Evolutionary conservation across 2,888 invertebrate genomes (phyloP).

Genomic region (Drepana falcataria): DNA sequence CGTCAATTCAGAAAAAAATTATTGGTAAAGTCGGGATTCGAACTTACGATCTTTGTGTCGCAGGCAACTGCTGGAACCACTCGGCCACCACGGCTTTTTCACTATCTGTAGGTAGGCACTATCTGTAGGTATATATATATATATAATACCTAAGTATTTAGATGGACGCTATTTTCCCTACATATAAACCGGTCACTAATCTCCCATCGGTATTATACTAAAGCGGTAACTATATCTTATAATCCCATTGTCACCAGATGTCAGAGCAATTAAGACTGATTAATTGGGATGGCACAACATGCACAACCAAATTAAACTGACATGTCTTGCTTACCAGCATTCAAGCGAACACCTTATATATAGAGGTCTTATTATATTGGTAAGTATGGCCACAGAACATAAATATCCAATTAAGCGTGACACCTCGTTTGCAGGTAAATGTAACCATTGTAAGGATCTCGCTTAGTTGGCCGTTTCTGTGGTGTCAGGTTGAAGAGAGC

Average conservation of each 20-base stretch:
- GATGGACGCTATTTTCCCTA: too few species aligned
- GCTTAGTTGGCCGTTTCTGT: slow-evolving; percentile 2
- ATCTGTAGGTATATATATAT: too few species aligned
- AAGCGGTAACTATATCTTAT: slow-evolving; percentile 59
- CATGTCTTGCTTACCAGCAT: slow-evolving; percentile 1
- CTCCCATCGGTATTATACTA: slow-evolving; percentile 24
- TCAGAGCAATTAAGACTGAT: slow-evolving; percentile 52
- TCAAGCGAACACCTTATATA: neutral
- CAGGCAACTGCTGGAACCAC: too few species aligned
- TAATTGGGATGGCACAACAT: slow-evolving; percentile 55
- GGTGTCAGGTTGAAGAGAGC: slow-evolving; percentile 25
- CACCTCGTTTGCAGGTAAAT: too few species aligned
- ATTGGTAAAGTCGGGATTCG: too few species aligned
- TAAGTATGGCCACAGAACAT: neutral
- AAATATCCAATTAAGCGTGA: neutral
- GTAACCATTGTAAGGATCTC: neutral
- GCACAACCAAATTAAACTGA: slow-evolving; percentile 16
- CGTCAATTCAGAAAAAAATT: too few species aligned
- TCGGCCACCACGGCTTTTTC: too few species aligned
- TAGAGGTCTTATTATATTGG: slow-evolving; percentile 8
- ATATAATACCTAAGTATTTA: too few species aligned
- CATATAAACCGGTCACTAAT: slow-evolving; percentile 12
- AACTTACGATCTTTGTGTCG: too few species aligned
- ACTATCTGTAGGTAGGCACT: too few species aligned
- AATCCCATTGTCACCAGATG: slow-evolving; percentile 51